Evolutionary conservation across 2,888 invertebrate species (phyloP).

Genomic region (Eristalinus sepulchralis): DNA sequence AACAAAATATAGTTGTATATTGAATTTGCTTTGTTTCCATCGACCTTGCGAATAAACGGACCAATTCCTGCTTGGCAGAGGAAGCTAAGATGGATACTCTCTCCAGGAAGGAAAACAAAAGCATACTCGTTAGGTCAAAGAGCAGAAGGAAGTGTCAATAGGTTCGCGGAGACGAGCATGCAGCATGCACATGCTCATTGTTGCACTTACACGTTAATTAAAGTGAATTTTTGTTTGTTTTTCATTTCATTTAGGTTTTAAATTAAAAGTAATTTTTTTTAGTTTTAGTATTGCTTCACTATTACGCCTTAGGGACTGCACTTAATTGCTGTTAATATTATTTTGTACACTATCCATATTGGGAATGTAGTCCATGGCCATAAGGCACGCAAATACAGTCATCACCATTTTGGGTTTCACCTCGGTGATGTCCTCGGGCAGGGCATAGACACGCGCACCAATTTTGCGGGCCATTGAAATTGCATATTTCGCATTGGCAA

Average conservation of each 20-base stretch:
- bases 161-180: slow-evolving; percentile 40
- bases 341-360: slow-evolving; percentile 86
- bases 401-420: slow-evolving; percentile 99
- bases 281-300: slow-evolving; percentile 56
- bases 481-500: slow-evolving; percentile 99
- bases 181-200: slow-evolving; percentile 4
- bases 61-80: slow-evolving; percentile 56
- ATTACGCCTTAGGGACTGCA: slow-evolving; percentile 26
- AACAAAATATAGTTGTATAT: slow-evolving; percentile 2
- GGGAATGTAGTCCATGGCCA: slow-evolving; percentile 98
- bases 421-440: slow-evolving; percentile 99
- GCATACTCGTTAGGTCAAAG: not conserved
- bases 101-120: not conserved
- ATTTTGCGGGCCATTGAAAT: slow-evolving; percentile 98
- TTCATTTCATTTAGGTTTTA: slow-evolving; percentile 20
- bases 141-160: slow-evolving; percentile 15
- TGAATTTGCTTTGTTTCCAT: slow-evolving; percentile 11
- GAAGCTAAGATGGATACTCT: not conserved
- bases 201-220: slow-evolving; percentile 29
- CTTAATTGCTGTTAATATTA: slow-evolving; percentile 76
- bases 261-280: slow-evolving; percentile 25
- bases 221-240: slow-evolving; percentile 23
- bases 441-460: slow-evolving; percentile 98
- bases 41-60: slow-evolving; percentile 34
- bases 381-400: slow-evolving; percentile 99